Percentiles rank a stretch among this genome's conserved stretches.
phyloP scores from a whole-genome alignment of 2,113 vertebrate species.

The Ophthalmolycus amberensis region DNA sequence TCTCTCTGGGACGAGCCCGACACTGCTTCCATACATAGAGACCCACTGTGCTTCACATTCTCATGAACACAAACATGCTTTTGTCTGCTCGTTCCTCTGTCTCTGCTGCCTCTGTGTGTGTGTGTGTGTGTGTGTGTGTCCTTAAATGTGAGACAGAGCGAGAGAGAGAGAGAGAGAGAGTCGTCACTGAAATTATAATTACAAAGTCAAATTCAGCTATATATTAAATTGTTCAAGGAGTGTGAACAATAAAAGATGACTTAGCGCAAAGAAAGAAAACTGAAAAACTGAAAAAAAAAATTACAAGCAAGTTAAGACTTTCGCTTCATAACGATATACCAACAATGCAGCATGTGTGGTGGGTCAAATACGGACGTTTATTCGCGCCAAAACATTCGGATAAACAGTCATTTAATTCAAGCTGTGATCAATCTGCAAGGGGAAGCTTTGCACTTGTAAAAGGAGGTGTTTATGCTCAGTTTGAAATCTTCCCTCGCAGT shows the following conservation, averaged over 20 bases:
- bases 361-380: background rate
- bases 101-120: slow-evolving; percentile 49
- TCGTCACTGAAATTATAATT: slow-evolving; percentile 29
- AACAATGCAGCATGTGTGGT: background rate
- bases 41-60: slow-evolving; percentile 82
- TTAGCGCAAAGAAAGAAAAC: background rate
- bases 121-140: slow-evolving; percentile 48
- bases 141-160: background rate
- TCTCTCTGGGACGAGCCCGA: slow-evolving; percentile 72
- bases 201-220: slow-evolving; percentile 5
- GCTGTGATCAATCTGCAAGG: background rate
- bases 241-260: too few species aligned
- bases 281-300: background rate
- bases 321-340: background rate
- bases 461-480: background rate
- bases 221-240: slow-evolving; percentile 18
- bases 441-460: background rate
- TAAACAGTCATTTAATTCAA: background rate
- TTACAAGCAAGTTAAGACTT: background rate
- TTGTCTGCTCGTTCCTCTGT: slow-evolving; percentile 74
- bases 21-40: slow-evolving; percentile 77
- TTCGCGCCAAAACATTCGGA: background rate
- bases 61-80: slow-evolving; percentile 80
- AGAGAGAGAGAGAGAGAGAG: slow-evolving; percentile 16
- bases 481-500: slow-evolving; percentile 1